Conservation (phyloP, 1,140 invertebrate species). For the Danaus melanippus region DNA sequence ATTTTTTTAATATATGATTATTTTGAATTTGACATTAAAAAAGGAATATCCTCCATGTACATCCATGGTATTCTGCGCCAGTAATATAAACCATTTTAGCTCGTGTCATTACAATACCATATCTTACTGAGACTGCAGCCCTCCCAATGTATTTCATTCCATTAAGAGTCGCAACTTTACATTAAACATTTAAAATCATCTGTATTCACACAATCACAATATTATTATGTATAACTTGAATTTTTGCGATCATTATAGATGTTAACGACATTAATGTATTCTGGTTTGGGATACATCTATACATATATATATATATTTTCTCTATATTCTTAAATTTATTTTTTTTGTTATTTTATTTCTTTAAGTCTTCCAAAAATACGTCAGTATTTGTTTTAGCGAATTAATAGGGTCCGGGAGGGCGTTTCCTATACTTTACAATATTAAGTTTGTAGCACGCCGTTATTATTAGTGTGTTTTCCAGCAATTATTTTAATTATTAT, state of each 20-base stretch:
- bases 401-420: slow-evolving; percentile 43
- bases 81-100: too few species aligned
- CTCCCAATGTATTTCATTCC: slow-evolving; percentile 28
- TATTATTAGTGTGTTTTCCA: slow-evolving; percentile 31
- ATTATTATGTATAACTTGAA: too few species aligned
- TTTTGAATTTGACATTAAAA: too few species aligned
- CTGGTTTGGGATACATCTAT: slow-evolving; percentile 4
- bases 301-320: slow-evolving; percentile 2
- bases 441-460: slow-evolving; percentile 62
- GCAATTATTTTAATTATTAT: slow-evolving; percentile 11
- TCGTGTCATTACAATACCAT: slow-evolving; percentile 5
- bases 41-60: too few species aligned
- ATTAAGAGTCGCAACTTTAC: slow-evolving; percentile 8
- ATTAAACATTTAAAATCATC: slow-evolving; percentile 7
- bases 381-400: slow-evolving; percentile 42
- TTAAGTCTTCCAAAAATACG: slow-evolving; percentile 61
- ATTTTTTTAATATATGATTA: too few species aligned
- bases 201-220: slow-evolving; percentile 9
- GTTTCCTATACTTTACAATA: slow-evolving; percentile 61
- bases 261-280: background rate
- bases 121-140: slow-evolving; percentile 43
- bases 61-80: too few species aligned
- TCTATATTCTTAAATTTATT: slow-evolving; percentile 7
- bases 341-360: slow-evolving; percentile 37
- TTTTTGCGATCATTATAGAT: too few species aligned